Evolutionary conservation across 2,113 vertebrate genomes (phyloP).

Genomic region (Loxodonta africana): DNA sequence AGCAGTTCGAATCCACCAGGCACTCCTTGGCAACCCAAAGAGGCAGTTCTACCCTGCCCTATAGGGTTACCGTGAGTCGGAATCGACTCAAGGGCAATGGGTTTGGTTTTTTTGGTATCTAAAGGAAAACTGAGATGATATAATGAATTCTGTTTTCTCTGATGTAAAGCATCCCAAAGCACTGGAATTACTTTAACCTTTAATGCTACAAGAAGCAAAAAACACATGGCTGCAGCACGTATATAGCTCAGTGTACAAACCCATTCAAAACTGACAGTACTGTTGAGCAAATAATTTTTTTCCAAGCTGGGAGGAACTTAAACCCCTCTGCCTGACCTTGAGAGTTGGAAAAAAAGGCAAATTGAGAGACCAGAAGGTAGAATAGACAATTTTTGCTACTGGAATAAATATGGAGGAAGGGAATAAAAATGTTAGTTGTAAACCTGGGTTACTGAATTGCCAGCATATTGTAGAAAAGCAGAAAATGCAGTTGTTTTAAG

Average conservation of each 20-base stretch:
- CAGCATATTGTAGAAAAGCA: slow-evolving; percentile 1
- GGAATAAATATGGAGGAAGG: slow-evolving; percentile 4
- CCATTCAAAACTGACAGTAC: slow-evolving; percentile 1
- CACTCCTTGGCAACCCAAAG: too few species aligned
- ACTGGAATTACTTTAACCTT: slow-evolving; percentile 39
- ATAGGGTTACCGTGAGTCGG: too few species aligned
- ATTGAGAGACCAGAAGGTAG: not conserved
- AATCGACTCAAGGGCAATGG: too few species aligned
- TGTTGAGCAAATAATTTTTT: not conserved
- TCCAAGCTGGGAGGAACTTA: slow-evolving; percentile 6
- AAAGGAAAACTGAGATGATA: slow-evolving; percentile 47
- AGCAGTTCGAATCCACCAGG: too few species aligned
- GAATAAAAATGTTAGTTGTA: slow-evolving; percentile 24
- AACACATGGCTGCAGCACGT: not conserved
- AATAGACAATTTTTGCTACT: not conserved
- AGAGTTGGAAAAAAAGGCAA: not conserved
- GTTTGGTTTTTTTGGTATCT: not conserved
- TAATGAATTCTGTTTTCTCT: slow-evolving; percentile 14
- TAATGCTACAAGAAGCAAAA: not conserved
- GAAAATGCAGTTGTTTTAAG: slow-evolving; percentile 21
- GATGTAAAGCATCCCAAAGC: not conserved
- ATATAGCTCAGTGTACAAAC: not conserved
- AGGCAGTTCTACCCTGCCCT: too few species aligned
- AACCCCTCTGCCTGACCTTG: slow-evolving; percentile 9
- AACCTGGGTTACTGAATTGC: slow-evolving; percentile 17